Evolutionary conservation across 2,113 vertebrate species (phyloP), one percentile per base, ranked within the genome.

Genomic region (Heterotis niloticus): DNA sequence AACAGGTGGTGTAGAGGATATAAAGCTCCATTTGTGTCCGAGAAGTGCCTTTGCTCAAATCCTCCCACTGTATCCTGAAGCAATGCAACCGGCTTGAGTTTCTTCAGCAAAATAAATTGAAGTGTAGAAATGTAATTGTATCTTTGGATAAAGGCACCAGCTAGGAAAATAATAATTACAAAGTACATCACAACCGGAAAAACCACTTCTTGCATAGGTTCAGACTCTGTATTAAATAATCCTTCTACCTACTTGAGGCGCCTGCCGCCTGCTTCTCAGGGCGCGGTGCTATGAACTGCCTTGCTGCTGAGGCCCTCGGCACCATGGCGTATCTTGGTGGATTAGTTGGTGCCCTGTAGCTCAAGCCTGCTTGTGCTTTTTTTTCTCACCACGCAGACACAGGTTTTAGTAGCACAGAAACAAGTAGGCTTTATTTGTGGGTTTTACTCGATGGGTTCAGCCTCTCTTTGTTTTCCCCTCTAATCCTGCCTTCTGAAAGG

Each of bases 301-400:
- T 16, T 75, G 13, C 26, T 24, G 9, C n/a, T 52, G 34, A 18
- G 17, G 1, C 74, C 74, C 74, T 17, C 13, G 62, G 57, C 52
- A 59, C 18, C 52, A 24, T n/a, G 4, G 26, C 74, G 34, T 62
- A 75, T 64, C 59, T 64, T 44, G 23, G 17, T 44, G 74, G 74
- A 75, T 60, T 44, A 75, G 17, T 75, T 14, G 18, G 18, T 29
- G 69, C 71, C 71, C 71, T 74, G 26, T 54, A 57, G 71, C 71
- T 74, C 54, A 18, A 20, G 10, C n/a, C 71, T n/a, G 14, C 14
- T 51, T n/a, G 57, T 64, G 9, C 2, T 16, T 44, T 44, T 44
- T 34, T 75, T 18, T 26, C 62, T 34, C 11, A 20, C 28, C 20
- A 18, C 28, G 62, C 56, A 73, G 10, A 64, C 26, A 23, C 59